These are phyloP conservation scores for Elanus axillaris DNA, from an alignment of 2,113 vertebrate genomes.

Conservation along the genomic window DNA sequence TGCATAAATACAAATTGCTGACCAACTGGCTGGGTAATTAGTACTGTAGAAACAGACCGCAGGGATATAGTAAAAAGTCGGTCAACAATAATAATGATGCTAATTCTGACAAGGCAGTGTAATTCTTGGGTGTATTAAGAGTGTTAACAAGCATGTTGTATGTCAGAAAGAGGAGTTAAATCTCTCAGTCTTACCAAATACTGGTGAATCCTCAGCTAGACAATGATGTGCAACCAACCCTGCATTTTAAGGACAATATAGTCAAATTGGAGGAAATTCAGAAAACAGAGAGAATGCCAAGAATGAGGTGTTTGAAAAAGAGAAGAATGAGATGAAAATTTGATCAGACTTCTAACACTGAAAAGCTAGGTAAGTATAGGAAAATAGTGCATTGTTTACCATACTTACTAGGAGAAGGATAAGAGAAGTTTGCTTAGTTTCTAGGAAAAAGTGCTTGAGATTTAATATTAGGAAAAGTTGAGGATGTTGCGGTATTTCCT, in stretches of 20 bases:
- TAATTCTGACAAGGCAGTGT: neutral
- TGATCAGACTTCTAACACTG: neutral
- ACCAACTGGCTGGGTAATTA: neutral
- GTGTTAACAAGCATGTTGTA: neutral
- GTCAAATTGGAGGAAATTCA: neutral
- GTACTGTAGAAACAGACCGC: neutral
- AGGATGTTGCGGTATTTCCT: neutral
- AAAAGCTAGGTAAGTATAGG: neutral
- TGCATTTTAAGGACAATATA: neutral
- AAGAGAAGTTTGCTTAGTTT: neutral
- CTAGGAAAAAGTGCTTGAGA: neutral
- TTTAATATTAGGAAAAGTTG: neutral
- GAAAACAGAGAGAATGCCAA: neutral
- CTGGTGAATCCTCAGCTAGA: neutral
- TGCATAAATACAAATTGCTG: neutral
- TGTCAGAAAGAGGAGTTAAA: neutral
- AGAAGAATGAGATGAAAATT: neutral
- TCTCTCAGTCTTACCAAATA: neutral
- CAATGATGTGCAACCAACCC: fast-evolving
- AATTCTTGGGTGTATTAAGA: neutral
- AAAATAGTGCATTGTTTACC: neutral
- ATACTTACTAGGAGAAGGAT: neutral
- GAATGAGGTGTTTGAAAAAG: neutral
- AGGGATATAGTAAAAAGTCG: neutral
- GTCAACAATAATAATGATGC: neutral